Evolutionary conservation across 2,888 invertebrate genomes (phyloP).

Genomic region (Cantharis nigra): DNA sequence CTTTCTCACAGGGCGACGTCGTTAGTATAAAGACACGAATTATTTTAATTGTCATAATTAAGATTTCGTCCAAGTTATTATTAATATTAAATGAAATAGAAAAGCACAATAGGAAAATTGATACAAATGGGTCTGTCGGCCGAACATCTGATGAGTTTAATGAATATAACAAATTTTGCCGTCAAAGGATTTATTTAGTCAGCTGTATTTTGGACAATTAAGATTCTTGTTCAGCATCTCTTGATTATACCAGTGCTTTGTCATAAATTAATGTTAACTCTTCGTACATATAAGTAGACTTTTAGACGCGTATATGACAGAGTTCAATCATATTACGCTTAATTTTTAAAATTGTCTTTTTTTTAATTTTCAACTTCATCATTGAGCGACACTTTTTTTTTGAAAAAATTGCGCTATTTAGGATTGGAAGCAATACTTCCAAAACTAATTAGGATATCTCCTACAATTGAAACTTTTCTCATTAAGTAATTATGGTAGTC

Average conservation of each 20-base stretch:
- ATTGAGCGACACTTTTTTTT: background rate
- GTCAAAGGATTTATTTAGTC: slow-evolving; percentile 52
- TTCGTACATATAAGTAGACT: slow-evolving; percentile 8
- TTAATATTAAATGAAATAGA: slow-evolving; percentile 30
- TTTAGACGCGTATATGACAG: background rate
- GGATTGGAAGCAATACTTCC: background rate
- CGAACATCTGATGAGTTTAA: slow-evolving; percentile 21
- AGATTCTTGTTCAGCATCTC: slow-evolving; percentile 32
- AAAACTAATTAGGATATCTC: background rate
- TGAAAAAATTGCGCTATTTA: background rate
- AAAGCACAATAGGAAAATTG: slow-evolving; percentile 30
- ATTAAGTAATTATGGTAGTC: background rate
- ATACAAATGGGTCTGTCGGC: slow-evolving; percentile 28
- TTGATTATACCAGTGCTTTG: slow-evolving; percentile 28
- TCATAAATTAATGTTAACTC: slow-evolving; percentile 29
- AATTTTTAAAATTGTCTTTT: background rate
- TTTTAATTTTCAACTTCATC: background rate
- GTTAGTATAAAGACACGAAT: background rate
- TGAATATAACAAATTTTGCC: slow-evolving; percentile 39
- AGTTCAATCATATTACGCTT: background rate
- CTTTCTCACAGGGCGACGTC: background rate
- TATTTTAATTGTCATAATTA: slow-evolving; percentile 22
- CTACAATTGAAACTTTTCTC: background rate
- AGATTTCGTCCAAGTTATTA: slow-evolving; percentile 27
- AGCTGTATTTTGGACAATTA: slow-evolving; percentile 52